These are phyloP conservation scores for Ptychoptera contaminata DNA, from an alignment of 2,888 invertebrate species.

Conservation along the genomic window DNA sequence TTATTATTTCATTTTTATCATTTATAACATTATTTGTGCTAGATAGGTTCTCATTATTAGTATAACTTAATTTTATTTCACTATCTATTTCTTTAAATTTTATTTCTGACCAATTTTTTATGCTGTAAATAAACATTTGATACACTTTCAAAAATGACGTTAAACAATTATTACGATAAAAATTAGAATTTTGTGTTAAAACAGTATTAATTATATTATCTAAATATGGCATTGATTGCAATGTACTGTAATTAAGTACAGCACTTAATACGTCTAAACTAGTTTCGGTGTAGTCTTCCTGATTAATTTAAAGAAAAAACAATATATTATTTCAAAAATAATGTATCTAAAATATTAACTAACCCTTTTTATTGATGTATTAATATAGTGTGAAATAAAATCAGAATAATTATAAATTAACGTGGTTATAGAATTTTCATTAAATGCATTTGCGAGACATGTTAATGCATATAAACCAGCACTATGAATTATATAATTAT, in stretches of 20 bases:
- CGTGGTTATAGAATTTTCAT: constrained; percentile 36
- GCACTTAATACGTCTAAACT: constrained; percentile 57
- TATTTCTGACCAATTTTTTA: constrained; percentile 37
- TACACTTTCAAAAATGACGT: constrained; percentile 53
- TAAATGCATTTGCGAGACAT: constrained; percentile 40
- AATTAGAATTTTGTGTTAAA: constrained; percentile 23
- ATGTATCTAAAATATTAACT: constrained; percentile 1
- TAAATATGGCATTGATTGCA: constrained; percentile 45
- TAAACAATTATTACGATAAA: constrained; percentile 38
- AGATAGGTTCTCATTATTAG: constrained; percentile 36
- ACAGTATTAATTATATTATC: constrained; percentile 54
- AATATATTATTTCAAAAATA: constrained; percentile 8
- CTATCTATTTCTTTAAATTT: constrained; percentile 18
- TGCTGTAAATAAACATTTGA: constrained; percentile 45
- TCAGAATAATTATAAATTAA: constrained; percentile 53
- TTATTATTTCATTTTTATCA: constrained; percentile 32
- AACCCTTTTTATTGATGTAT: constrained; percentile 43
- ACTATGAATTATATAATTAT: constrained; percentile 42
- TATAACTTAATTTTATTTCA: constrained; percentile 21
- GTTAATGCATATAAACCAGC: constrained; percentile 43
- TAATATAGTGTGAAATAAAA: constrained; percentile 57
- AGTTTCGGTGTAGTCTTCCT: constrained; percentile 42
- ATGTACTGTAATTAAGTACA: constrained; percentile 52
- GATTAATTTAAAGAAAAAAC: too few species aligned
- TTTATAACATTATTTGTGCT: too few species aligned